Evolutionary conservation across 2,113 vertebrate species (phyloP).

Genomic region (Lasiurus cinereus): DNA sequence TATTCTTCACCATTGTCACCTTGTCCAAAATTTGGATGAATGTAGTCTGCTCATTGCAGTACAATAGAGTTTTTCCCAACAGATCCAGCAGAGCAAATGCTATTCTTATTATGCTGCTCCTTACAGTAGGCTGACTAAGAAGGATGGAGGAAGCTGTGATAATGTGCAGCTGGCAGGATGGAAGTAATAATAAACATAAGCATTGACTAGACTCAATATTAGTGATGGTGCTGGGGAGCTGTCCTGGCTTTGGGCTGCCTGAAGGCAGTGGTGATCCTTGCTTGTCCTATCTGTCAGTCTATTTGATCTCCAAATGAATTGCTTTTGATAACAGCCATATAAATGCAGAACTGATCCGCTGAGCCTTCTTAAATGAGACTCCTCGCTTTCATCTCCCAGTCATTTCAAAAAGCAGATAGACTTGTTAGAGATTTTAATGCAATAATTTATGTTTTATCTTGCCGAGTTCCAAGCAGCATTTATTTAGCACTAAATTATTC

Average conservation of each 20-base stretch:
- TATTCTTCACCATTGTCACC: neutral
- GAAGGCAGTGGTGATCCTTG: constrained; percentile 91
- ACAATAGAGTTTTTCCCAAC: neutral
- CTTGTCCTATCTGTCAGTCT: constrained; percentile 94
- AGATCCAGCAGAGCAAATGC: neutral
- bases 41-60: neutral
- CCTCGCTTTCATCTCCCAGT: constrained; percentile 92
- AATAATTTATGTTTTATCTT: constrained; percentile 93
- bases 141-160: constrained; percentile 62
- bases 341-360: constrained; percentile 92
- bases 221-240: constrained; percentile 87
- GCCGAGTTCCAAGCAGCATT: constrained; percentile 90
- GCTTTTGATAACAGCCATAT: constrained; percentile 95
- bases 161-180: constrained; percentile 80
- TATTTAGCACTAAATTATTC: constrained; percentile 91
- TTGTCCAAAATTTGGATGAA: constrained; percentile 4
- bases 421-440: constrained; percentile 92
- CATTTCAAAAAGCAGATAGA: constrained; percentile 93
- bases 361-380: constrained; percentile 93
- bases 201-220: constrained; percentile 89
- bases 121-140: constrained; percentile 46
- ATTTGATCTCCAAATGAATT: constrained; percentile 96
- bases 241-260: constrained; percentile 89
- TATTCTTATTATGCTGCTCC: constrained; percentile 50
- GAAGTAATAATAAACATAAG: constrained; percentile 83